Evolutionary conservation across 2,113 vertebrate species (phyloP), one percentile per base, ranked within the genome.

Genomic region (Megaceryle maxima): DNA sequence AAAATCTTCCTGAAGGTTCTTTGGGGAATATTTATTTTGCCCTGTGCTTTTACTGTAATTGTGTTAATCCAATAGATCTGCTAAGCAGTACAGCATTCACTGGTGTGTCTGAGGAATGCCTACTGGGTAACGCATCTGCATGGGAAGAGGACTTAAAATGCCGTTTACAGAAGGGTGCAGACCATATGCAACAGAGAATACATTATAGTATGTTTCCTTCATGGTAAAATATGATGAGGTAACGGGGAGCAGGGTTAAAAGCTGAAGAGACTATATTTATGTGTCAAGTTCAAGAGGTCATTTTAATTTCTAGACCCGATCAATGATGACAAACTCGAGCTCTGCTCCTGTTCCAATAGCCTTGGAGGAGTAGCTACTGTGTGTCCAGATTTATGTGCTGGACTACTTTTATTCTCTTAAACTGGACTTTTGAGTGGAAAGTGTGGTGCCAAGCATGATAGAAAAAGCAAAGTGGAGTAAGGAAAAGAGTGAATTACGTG

Each of bases 231-330:
- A 92, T 4, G 90, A 92, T 97, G 96, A 96, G 92, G 90, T 96
- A 96, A 96, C 88, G 87, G 91, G 77, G 91, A 95, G 79, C 91
- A 92, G 76, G 90, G 88, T 94, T 96, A 94, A 97, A 96, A 94
- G 86, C 94, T 91, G 87, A 92, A 89, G 67, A 90, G 68, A 66
- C 59, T 90, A 5, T 94, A 95, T 95, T 96, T 95, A 94, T 96
- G 87, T 3, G 2, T 59, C 50, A 39, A 81, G 96, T 93, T 96
- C 96, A 96, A 92, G 78, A 63, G 88, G 85, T 92, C 68, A 48
- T 77, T 96, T 95, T 89, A 80, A 96, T 86, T 95, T 87, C 83
- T 90, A 80, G 70, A 88, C 67, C 31, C 0, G 2, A 88, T 93
- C 87, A 87, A 94, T 96, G 74, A 73, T 20, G 85, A 87, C 67